Evolutionary conservation across 30 jellyfish, hydroid and myxozoan genomes (phyloP).

Genomic region (Mastigias papua): DNA sequence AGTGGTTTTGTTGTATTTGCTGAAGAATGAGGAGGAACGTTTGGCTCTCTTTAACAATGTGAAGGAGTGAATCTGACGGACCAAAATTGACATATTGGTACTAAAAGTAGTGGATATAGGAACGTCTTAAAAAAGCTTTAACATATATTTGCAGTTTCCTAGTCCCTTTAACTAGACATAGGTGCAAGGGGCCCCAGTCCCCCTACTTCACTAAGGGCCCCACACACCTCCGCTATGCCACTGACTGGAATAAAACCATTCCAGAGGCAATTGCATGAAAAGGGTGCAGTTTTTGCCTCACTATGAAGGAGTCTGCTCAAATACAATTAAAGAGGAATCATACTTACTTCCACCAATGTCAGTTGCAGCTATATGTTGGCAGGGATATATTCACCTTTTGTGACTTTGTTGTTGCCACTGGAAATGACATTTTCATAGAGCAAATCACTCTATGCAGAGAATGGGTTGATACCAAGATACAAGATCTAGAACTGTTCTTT

Average conservation of each 20-base stretch:
- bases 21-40: too few relatives aligned
- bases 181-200: too few relatives aligned
- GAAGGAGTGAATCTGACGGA: too few relatives aligned
- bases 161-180: too few relatives aligned
- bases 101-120: too few relatives aligned
- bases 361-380: not conserved
- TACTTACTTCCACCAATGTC: not conserved
- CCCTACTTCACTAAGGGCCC: too few relatives aligned
- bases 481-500: not conserved
- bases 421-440: slow-evolving; percentile 2
- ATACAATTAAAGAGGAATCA: not conserved
- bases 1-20: too few relatives aligned
- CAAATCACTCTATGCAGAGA: not conserved
- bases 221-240: too few relatives aligned
- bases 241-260: not conserved
- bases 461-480: not conserved
- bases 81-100: too few relatives aligned
- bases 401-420: slow-evolving; percentile 13
- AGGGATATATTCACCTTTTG: not conserved
- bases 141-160: too few relatives aligned
- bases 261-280: not conserved
- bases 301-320: not conserved
- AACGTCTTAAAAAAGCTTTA: too few relatives aligned
- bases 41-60: too few relatives aligned
- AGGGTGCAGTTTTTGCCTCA: not conserved